Conservation (phyloP, 1,140 invertebrate species). For the Drosophila nikananu region DNA sequence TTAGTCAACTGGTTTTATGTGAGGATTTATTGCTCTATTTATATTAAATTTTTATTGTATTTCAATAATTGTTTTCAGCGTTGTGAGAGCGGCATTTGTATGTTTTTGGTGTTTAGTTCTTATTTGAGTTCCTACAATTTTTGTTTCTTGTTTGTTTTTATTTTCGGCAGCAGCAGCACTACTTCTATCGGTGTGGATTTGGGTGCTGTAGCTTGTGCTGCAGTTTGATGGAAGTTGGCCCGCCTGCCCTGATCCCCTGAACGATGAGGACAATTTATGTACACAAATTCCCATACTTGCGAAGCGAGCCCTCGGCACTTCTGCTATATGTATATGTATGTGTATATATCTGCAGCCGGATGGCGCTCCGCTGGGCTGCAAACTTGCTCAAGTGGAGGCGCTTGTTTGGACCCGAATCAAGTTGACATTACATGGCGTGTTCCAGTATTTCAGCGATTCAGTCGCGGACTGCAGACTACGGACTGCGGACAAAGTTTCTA, state of each 20-base stretch:
- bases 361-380: constrained; percentile 38
- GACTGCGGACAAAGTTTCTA: constrained; percentile 55
- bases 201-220: neutral
- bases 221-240: constrained; percentile 27
- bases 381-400: constrained; percentile 52
- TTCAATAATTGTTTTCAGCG: neutral
- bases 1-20: neutral
- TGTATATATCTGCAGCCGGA: constrained; percentile 12
- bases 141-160: neutral
- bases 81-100: constrained; percentile 3
- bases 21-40: constrained; percentile 3
- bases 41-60: neutral
- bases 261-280: constrained; percentile 49
- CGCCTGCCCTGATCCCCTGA: constrained; percentile 42
- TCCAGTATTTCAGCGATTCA: constrained; percentile 23
- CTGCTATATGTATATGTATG: neutral
- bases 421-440: constrained; percentile 59
- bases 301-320: constrained; percentile 8
- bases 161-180: constrained; percentile 6
- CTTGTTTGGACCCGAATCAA: constrained; percentile 49
- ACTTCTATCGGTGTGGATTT: constrained; percentile 13
- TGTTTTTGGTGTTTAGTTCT: neutral
- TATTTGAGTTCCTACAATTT: constrained; percentile 3
- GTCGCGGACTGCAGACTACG: constrained; percentile 7
- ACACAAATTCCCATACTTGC: constrained; percentile 45